These are phyloP conservation scores for Cryptoprocta ferox DNA, from an alignment of 2,797 vertebrate genomes.

Conservation along the genomic window DNA sequence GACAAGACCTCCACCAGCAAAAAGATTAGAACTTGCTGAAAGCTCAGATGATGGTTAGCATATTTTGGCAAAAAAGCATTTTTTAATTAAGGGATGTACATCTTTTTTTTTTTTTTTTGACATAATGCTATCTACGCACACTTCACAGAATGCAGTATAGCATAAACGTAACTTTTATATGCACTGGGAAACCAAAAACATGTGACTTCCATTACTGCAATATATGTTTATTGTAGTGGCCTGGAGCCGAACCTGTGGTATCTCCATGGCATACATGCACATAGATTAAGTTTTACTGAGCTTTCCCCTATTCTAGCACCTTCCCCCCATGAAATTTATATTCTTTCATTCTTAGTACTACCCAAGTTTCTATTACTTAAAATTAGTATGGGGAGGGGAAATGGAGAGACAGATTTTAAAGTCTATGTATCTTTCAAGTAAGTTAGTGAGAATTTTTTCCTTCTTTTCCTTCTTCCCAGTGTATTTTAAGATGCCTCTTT, in stretches of 20 bases:
- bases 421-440: not conserved
- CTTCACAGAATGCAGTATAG: not conserved
- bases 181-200: not conserved
- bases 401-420: not conserved
- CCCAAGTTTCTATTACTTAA: not conserved
- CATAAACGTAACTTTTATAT: not conserved
- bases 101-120: not conserved
- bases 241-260: no score
- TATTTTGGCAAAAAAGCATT: not conserved
- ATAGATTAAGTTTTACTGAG: not conserved
- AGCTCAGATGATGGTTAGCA: not conserved
- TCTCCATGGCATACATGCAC: not conserved
- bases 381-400: not conserved
- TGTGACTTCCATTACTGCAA: not conserved
- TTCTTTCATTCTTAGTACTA: constrained; percentile 20
- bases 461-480: not conserved
- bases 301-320: constrained; percentile 12
- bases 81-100: not conserved
- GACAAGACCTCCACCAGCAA: not conserved
- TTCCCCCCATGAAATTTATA: not conserved
- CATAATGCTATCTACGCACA: not conserved
- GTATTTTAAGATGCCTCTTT: constrained; percentile 13
- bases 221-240: not conserved
- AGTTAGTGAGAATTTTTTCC: not conserved
- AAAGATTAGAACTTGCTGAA: not conserved